Evolutionary conservation across 2,797 vertebrate species (phyloP), one percentile per base, ranked within the genome.

Genomic region (Muraenolepis orangiensis): DNA sequence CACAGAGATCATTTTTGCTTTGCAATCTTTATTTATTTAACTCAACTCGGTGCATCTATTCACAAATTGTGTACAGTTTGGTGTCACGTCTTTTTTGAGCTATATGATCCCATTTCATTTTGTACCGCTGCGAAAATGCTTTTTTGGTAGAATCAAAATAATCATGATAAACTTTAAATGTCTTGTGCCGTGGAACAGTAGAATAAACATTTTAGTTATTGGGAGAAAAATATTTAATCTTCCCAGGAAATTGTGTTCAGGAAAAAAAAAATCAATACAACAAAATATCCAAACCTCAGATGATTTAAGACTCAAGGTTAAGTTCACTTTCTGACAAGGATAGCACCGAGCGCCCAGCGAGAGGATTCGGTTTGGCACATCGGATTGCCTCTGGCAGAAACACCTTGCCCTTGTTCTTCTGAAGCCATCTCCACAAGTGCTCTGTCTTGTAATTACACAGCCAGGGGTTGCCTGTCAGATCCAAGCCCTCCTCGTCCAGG

Each of bases 371-470:
- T 28, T 38, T 28, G 11, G 84, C 79, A 79, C 93, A 93, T 6
- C 8, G 46, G 34, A 91, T 68, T 51, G 34, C 77, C 1, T 87
- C 80, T 1, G 81, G 78, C 42, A 86, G 75, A 69, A 90, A 90
- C 3, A 76, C 77, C 70, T 86, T 90, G 23, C 76, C 73, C 74
- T 84, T 81, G 85, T 94, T 89, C 75, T 84, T 81, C 61, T 85
- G 81, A 38, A 93, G 75, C 93, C 93, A 94, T 67, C 76, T 84
- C 91, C 91, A 90, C 2, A 94, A 79, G 80, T 94, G 91, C 57
- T 81, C 82, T 12, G 85, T 13, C 74, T 87, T 85, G 26, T 61
- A 72, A 18, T 91, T 84, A 66, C 93, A 93, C 42, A 82, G 38
- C 89, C 90, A 92, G 5, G 92, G 92, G 81, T 94, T 94, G 23